phyloP scores from a whole-genome alignment of 2,797 vertebrate genomes.

The Naso thynnoides region DNA sequence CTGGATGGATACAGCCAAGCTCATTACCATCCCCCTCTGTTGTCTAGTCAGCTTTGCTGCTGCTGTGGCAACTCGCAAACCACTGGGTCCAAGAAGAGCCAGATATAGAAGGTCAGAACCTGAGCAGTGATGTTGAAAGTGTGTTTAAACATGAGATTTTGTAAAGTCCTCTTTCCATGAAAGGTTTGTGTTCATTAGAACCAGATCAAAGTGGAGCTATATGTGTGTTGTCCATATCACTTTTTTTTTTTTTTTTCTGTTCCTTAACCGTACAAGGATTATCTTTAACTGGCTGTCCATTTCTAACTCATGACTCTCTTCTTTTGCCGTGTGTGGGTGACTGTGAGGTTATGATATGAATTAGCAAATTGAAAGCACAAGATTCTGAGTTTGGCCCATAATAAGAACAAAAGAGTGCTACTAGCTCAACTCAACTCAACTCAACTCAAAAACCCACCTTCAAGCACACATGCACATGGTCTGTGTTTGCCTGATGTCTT shows the following conservation, averaged over 20 bases:
- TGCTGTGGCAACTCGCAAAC: constrained; percentile 91
- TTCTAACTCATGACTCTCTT: not conserved
- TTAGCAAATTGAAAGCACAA: constrained; percentile 1
- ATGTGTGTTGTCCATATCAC: not conserved
- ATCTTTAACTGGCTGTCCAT: constrained; percentile 13
- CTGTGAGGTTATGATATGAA: constrained; percentile 29
- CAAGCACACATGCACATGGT: not conserved
- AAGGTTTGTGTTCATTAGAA: constrained; percentile 14
- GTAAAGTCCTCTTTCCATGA: not conserved
- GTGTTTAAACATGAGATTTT: constrained; percentile 49
- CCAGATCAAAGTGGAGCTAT: not conserved
- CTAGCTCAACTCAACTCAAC: not conserved
- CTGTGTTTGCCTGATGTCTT: not conserved
- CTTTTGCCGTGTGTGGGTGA: constrained; percentile 26
- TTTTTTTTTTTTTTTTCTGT: not conserved
- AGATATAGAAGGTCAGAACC: constrained; percentile 98
- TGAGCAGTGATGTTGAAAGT: constrained; percentile 85
- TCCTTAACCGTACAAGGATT: not conserved
- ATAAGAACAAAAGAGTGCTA: not conserved
- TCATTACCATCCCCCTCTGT: constrained; percentile 88
- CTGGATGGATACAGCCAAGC: constrained; percentile 91
- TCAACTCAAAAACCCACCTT: constrained; percentile 3
- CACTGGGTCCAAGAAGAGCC: constrained; percentile 88
- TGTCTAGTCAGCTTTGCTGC: constrained; percentile 94
- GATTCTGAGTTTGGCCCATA: constrained; percentile 10